These are phyloP conservation scores for Melopsittacus undulatus DNA, from an alignment of 2,797 vertebrate genomes.

Conservation along the genomic window DNA sequence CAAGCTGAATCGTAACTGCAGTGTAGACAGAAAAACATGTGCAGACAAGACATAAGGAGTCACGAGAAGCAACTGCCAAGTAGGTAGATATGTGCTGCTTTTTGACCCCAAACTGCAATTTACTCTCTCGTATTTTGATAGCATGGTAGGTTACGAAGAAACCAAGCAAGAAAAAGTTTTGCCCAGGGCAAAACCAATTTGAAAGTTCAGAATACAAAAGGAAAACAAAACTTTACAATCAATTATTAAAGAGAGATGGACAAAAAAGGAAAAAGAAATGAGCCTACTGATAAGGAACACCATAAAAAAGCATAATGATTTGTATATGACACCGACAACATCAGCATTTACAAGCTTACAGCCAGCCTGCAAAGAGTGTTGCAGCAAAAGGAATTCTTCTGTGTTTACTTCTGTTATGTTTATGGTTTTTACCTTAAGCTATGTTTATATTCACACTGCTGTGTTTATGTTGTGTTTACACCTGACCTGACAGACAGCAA, in stretches of 20 bases:
- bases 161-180: neutral
- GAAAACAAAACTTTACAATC: neutral
- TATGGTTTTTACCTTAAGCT: neutral
- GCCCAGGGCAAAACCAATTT: neutral
- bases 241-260: neutral
- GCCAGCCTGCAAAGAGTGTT: neutral
- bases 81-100: neutral
- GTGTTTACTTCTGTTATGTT: neutral
- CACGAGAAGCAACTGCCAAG: neutral
- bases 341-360: neutral
- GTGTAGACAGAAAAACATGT: neutral
- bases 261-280: neutral
- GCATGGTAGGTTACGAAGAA: neutral
- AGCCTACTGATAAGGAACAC: neutral
- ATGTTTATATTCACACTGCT: neutral
- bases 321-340: accelerated
- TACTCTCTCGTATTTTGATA: neutral
- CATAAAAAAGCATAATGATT: neutral
- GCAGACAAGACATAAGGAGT: neutral
- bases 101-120: neutral
- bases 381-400: neutral
- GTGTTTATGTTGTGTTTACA: neutral
- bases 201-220: neutral
- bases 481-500: neutral
- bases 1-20: neutral